Evolutionary conservation across 1,140 invertebrate genomes (phyloP).

Genomic region (Anoplolepis gracilipes): DNA sequence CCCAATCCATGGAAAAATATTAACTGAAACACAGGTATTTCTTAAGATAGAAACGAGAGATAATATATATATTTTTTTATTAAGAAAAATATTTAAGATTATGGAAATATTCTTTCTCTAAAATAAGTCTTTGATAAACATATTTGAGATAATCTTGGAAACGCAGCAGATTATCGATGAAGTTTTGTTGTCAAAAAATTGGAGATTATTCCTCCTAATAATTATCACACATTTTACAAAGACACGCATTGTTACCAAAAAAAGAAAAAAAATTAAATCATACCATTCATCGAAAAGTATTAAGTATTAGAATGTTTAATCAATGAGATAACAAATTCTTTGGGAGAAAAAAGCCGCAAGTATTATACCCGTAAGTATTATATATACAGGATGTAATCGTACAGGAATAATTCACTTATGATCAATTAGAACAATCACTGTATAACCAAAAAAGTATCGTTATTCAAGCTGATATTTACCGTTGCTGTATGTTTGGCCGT

Average conservation of each 20-base stretch:
- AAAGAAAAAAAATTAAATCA: no score
- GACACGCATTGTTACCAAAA: no score
- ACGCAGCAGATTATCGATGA: no score
- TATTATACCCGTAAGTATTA: background rate
- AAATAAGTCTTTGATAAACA: background rate
- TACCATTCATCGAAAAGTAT: no score
- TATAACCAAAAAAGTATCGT: slow-evolving; percentile 64
- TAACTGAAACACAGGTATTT: slow-evolving; percentile 82
- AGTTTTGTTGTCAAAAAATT: no score
- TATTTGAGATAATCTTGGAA: background rate
- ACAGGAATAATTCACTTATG: slow-evolving; percentile 65
- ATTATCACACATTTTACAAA: no score
- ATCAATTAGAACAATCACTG: slow-evolving; percentile 54
- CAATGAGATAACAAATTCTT: no score
- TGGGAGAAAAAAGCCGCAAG: background rate
- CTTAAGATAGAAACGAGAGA: background rate
- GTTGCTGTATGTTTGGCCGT: slow-evolving; percentile 92
- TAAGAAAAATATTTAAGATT: background rate
- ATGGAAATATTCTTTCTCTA: background rate
- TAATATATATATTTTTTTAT: background rate
- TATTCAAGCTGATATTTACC: slow-evolving; percentile 81
- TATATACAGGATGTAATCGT: no score
- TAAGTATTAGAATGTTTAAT: no score
- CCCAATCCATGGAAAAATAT: slow-evolving; percentile 87
- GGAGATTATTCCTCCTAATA: no score